Base-by-base conservation (phyloP, 2,797 vertebrate genomes). In the Cottoperca gobio region DNA sequence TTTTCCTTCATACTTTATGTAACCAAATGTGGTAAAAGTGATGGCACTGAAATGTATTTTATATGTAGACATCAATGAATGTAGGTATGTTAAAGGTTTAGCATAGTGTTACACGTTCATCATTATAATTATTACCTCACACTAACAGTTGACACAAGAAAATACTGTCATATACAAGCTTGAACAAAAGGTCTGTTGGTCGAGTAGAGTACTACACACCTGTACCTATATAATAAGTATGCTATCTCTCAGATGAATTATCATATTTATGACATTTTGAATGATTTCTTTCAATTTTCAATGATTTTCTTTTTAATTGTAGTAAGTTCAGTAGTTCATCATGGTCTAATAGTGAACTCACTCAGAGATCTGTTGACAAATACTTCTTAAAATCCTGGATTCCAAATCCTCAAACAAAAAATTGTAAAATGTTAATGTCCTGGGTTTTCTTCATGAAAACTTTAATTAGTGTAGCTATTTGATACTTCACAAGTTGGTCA, bases 401-500 rank as follows among this genome's bases (percentile, higher is more conserved):
- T 74, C 14, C 3, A 8, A 43, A 39, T 31, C 10, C 24, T 63
- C 7, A 40, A 33, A 0, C 26, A 31, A 19, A 35, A n/a, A n/a
- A n/a, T n/a, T n/a, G n/a, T n/a, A n/a, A n/a, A n/a, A n/a, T n/a
- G n/a, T n/a, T n/a, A n/a, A n/a, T n/a, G n/a, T n/a, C 21, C 6
- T 48, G 2, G 2, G 19, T 46, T 21, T 37, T 64, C 31, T 8
- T 61, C 1, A 17, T 31, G 11, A 53, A 48, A 42, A 19, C 21
- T 43, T 67, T n/a, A 43, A 62, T 69, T 48, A 35, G 13, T 71
- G 57, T 3, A 26, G 43, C 13, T 46, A 10, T 81, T 70, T 55
- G 54, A 70, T 64, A 23, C 42, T 24, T 65, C 65, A 80, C 65
- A 69, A 58, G 73, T 67, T 65, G 61, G 62, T 43, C 62, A 60